Evolutionary conservation across 2,113 vertebrate species (phyloP).

Genomic region (Podarcis raffonei): DNA sequence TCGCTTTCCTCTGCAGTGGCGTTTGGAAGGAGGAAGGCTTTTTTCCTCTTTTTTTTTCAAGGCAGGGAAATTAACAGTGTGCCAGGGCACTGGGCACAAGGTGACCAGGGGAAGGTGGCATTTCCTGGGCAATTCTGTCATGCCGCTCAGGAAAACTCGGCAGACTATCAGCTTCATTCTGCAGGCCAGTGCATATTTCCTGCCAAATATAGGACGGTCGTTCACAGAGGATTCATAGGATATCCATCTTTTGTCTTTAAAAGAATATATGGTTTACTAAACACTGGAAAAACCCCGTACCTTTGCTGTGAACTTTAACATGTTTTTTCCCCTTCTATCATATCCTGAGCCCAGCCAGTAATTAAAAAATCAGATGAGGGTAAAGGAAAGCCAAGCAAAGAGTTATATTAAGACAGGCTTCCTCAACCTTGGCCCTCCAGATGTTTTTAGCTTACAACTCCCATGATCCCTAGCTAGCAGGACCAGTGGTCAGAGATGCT

Average conservation of each 20-base stretch:
- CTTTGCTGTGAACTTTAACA: constrained; percentile 66
- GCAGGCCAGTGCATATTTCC: constrained; percentile 67
- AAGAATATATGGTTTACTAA: constrained; percentile 67
- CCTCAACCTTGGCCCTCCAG: too few relatives aligned
- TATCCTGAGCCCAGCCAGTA: constrained; percentile 71
- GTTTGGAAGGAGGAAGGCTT: constrained; percentile 54
- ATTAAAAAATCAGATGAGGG: constrained; percentile 74
- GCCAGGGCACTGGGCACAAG: constrained; percentile 51
- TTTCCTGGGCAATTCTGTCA: constrained; percentile 71
- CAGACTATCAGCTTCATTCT: constrained; percentile 36
- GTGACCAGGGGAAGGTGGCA: constrained; percentile 42
- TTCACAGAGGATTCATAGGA: constrained; percentile 70
- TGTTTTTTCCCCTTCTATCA: constrained; percentile 62
- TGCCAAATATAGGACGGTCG: constrained; percentile 63
- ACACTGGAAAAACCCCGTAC: constrained; percentile 64
- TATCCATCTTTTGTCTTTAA: constrained; percentile 80
- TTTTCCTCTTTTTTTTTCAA: constrained; percentile 24
- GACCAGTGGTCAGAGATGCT: too few relatives aligned
- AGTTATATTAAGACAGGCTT: constrained; percentile 39
- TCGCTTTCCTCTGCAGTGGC: constrained; percentile 34
- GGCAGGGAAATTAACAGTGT: constrained; percentile 59
- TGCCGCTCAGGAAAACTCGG: constrained; percentile 48
- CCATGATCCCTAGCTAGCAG: too few relatives aligned
- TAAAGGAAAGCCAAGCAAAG: constrained; percentile 63
- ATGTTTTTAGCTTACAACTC: too few relatives aligned